These are phyloP conservation scores for Sorex fumeus DNA, from an alignment of 2,113 vertebrate species.

Conservation along the genomic window DNA sequence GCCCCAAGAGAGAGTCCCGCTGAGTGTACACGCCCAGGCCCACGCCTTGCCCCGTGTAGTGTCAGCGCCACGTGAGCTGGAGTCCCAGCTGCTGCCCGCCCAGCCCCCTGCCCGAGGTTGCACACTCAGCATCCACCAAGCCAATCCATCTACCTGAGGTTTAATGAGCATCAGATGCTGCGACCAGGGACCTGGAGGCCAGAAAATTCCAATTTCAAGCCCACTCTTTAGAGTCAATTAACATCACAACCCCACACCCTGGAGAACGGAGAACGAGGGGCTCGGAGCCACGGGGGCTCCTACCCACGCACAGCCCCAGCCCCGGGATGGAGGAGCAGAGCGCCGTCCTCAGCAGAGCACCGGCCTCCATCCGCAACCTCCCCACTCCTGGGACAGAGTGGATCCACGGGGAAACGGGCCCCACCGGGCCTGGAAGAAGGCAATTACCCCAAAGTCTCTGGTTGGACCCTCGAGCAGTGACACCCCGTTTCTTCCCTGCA, in stretches of 20 bases:
- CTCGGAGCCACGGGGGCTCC: background rate
- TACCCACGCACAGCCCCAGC: background rate
- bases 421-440: background rate
- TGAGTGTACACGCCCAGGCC: background rate
- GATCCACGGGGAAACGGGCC: background rate
- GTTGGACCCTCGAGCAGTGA: background rate
- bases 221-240: constrained; percentile 84
- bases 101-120: rapidly evolving
- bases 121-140: constrained; percentile 60
- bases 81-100: constrained; percentile 19
- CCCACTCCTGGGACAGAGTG: background rate
- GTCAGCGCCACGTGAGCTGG: background rate
- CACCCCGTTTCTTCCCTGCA: background rate
- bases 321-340: background rate
- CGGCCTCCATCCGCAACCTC: background rate
- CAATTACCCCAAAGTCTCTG: background rate
- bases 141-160: constrained; percentile 69
- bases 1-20: rapidly evolving
- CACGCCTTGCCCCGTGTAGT: rapidly evolving
- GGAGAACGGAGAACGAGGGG: background rate
- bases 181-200: constrained; percentile 63
- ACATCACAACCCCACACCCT: constrained; percentile 60
- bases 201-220: constrained; percentile 81
- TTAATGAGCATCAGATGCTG: constrained; percentile 65
- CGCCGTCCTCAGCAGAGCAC: no score